Conservation (phyloP, 2,113 vertebrate species). For the Hippocampus guttulatus region DNA sequence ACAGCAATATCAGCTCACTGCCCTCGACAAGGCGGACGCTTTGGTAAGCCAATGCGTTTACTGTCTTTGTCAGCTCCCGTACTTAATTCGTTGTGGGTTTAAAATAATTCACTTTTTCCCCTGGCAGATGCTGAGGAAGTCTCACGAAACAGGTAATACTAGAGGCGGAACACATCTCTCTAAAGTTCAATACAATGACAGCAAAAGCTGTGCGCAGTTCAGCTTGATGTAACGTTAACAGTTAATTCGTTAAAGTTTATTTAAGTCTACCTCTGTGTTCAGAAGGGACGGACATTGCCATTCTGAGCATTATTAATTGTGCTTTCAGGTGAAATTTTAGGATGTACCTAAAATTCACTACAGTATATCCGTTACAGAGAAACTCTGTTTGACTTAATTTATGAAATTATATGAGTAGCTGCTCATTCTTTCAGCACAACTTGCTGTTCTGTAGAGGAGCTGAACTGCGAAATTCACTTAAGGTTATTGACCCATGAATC, state of each 20-base stretch:
- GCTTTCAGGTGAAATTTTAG: neutral
- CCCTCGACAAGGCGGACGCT: constrained; percentile 76
- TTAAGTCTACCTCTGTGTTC: neutral
- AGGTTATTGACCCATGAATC: too few species aligned
- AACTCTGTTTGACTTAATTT: too few species aligned
- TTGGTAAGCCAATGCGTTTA: constrained; percentile 47
- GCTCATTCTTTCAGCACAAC: too few species aligned
- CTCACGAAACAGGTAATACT: constrained; percentile 73
- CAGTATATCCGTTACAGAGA: neutral
- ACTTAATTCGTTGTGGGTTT: too few species aligned
- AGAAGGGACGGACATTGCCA: neutral
- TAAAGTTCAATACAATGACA: too few species aligned
- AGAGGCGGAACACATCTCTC: neutral
- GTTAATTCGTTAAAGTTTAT: neutral
- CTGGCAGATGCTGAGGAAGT: constrained; percentile 76
- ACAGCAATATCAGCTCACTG: constrained; percentile 55
- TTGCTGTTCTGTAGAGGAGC: too few species aligned
- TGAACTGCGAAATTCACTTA: too few species aligned
- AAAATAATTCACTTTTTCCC: neutral
- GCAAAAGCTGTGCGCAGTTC: neutral
- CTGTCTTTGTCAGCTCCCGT: neutral
- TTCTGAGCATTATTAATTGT: too few species aligned
- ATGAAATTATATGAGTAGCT: too few species aligned
- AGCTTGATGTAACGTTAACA: neutral
- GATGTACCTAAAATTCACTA: neutral